These are phyloP conservation scores for Donacobius atricapilla DNA, from an alignment of 2,113 vertebrate species.

Conservation along the genomic window DNA sequence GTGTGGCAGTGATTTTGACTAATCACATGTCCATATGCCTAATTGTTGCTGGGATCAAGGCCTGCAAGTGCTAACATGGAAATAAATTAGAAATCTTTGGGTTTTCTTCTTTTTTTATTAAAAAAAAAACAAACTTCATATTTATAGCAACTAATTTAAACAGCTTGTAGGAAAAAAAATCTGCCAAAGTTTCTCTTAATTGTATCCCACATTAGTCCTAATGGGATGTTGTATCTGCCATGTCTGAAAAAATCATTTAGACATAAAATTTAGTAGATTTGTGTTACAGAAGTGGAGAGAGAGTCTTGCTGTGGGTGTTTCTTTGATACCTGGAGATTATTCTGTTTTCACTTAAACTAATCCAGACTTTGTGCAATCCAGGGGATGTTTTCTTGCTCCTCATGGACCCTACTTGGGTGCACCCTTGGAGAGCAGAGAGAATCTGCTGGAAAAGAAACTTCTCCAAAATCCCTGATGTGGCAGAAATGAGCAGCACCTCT, in stretches of 20 bases:
- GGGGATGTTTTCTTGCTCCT: background rate
- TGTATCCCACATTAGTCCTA: background rate
- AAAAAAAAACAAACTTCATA: background rate
- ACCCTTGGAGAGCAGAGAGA: background rate
- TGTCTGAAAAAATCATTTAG: background rate
- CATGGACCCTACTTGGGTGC: fast-evolving
- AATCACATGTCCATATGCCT: background rate
- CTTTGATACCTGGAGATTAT: background rate
- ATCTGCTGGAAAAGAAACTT: background rate
- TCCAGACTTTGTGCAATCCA: background rate
- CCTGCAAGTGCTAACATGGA: background rate
- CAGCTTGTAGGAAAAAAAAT: background rate
- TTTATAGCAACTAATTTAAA: background rate
- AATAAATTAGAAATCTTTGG: background rate
- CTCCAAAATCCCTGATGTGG: background rate
- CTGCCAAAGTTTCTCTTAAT: background rate
- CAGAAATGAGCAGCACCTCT: background rate
- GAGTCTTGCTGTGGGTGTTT: background rate
- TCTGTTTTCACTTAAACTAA: background rate
- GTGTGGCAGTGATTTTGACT: background rate
- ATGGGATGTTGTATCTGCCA: background rate
- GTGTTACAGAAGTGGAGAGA: background rate
- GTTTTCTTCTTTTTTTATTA: background rate
- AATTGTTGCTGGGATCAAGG: background rate
- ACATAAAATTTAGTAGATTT: background rate